A percentile compares a stretch with the other conserved stretches of the same genome.
These are phyloP conservation scores for Anas platyrhynchos DNA, from an alignment of 2,113 vertebrate genomes.

Conservation along the genomic window DNA sequence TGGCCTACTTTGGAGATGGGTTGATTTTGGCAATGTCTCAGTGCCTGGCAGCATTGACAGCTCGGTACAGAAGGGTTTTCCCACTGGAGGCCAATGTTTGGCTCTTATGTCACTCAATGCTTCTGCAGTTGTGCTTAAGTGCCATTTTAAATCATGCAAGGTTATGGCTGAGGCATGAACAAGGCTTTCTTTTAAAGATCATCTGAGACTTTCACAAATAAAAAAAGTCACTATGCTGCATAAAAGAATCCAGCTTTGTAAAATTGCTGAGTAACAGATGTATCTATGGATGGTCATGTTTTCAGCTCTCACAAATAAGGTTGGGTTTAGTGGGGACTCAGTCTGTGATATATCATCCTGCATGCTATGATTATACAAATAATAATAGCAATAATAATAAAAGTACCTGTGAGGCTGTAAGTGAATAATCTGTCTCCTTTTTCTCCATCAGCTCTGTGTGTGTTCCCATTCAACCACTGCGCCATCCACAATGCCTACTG, in stretches of 20 bases:
- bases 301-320: not conserved
- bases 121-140: not conserved
- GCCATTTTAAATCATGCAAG: not conserved
- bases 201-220: not conserved
- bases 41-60: not conserved
- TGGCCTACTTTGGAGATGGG: not conserved
- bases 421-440: not conserved
- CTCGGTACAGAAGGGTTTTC: not conserved
- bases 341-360: not conserved
- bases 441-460: conserved; percentile 4
- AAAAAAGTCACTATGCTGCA: not conserved
- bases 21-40: not conserved
- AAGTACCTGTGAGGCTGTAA: not conserved
- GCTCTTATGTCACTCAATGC: not conserved
- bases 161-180: not conserved
- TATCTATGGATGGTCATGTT: not conserved
- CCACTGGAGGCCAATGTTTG: not conserved
- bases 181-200: not conserved
- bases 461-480: not conserved
- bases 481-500: not conserved
- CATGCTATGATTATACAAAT: not conserved
- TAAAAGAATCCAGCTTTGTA: not conserved
- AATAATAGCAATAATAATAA: not conserved
- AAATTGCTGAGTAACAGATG: not conserved
- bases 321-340: not conserved